A percentile compares a stretch with the other conserved stretches of the same genome.
Evolutionary conservation across 2,113 vertebrate genomes (phyloP).

Genomic region (Chlamydotis undulata): DNA sequence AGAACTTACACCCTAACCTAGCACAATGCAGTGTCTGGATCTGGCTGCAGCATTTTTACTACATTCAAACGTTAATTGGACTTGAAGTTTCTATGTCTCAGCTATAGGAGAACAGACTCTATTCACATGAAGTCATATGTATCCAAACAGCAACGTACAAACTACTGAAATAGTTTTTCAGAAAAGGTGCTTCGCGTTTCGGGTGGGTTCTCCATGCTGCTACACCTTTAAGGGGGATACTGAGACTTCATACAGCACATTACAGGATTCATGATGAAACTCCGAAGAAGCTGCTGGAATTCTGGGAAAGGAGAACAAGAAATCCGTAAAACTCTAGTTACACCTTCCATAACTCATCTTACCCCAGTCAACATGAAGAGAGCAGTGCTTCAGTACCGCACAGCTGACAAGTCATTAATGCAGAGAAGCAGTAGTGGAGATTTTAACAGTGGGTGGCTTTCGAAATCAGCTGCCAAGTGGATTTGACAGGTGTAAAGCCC

Average conservation of each 20-base stretch:
- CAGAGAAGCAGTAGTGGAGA: constrained; percentile 44
- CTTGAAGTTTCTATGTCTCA: background rate
- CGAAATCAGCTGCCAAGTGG: constrained; percentile 26
- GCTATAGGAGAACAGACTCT: background rate
- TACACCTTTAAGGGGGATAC: fast-evolving
- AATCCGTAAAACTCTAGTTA: constrained; percentile 17
- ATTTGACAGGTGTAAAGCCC: constrained; percentile 49
- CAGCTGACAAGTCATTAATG: constrained; percentile 51
- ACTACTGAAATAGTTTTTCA: background rate
- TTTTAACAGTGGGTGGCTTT: constrained; percentile 46
- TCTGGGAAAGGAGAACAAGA: background rate
- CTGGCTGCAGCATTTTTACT: background rate
- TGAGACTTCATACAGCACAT: background rate
- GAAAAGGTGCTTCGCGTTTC: background rate
- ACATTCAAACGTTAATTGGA: background rate
- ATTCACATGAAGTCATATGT: background rate
- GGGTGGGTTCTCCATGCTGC: background rate
- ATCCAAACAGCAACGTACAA: fast-evolving
- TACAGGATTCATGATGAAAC: background rate
- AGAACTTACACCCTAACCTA: background rate
- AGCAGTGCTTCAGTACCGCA: background rate
- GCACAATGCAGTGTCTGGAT: background rate
- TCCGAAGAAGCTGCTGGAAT: background rate
- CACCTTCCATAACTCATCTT: constrained; percentile 15
- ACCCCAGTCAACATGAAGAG: constrained; percentile 8